These are phyloP conservation scores for Marcusenius ussheri DNA, from an alignment of 2,113 vertebrate species.

Conservation along the genomic window DNA sequence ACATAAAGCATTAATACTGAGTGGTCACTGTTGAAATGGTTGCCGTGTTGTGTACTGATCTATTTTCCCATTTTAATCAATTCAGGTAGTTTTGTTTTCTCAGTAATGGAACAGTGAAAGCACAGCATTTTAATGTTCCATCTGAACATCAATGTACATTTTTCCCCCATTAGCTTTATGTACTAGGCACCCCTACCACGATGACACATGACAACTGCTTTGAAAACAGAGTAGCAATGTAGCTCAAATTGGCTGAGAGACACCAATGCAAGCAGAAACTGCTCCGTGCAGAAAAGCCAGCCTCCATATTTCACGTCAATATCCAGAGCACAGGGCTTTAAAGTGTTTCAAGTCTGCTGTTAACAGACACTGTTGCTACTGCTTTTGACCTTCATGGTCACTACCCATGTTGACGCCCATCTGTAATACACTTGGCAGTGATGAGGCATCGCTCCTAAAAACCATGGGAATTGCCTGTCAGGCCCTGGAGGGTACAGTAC, in stretches of 20 bases:
- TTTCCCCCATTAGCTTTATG: not conserved
- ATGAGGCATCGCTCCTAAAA: not conserved
- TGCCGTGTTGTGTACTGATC: not conserved
- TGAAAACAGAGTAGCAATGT: not conserved
- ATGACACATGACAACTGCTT: not conserved
- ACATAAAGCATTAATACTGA: not conserved
- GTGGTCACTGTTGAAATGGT: not conserved
- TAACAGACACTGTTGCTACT: not conserved
- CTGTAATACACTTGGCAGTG: not conserved
- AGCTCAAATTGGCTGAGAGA: not conserved
- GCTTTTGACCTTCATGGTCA: not conserved
- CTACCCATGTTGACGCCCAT: not conserved
- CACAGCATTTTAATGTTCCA: not conserved
- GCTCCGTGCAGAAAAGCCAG: not conserved
- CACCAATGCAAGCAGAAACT: not conserved
- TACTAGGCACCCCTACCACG: not conserved
- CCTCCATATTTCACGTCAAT: not conserved
- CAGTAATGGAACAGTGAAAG: not conserved
- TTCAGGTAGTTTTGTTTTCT: not conserved
- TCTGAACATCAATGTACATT: not conserved
- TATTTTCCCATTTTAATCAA: not conserved
- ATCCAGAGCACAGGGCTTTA: not conserved
- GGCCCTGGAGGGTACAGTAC: constrained; percentile 34
- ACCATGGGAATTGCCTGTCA: not conserved
- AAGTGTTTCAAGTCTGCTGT: not conserved